Percentiles rank a stretch among this genome's conserved stretches.
phyloP scores from a whole-genome alignment of 2,113 vertebrate species.

The Shinisaurus crocodilurus region DNA sequence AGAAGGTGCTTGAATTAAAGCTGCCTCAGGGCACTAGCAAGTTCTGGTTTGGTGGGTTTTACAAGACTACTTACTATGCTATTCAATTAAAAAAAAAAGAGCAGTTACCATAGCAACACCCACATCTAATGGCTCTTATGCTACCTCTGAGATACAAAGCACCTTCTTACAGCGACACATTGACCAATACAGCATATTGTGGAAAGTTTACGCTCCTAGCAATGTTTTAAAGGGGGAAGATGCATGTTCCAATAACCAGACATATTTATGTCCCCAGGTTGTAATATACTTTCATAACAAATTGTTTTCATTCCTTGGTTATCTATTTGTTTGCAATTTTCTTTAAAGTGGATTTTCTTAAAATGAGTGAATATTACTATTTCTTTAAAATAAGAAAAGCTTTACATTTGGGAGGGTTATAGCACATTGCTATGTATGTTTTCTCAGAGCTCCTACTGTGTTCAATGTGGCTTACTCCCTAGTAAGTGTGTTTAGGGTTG shows the following conservation, averaged over 20 bases:
- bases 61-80: constrained; percentile 82
- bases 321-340: constrained; percentile 64
- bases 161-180: constrained; percentile 79
- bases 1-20: constrained; percentile 78
- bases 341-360: constrained; percentile 55
- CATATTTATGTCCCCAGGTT: constrained; percentile 67
- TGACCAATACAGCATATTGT: constrained; percentile 78
- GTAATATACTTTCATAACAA: constrained; percentile 69
- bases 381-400: constrained; percentile 53
- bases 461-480: not conserved
- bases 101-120: constrained; percentile 80
- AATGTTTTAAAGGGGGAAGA: constrained; percentile 65
- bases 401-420: constrained; percentile 51
- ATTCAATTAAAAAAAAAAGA: constrained; percentile 78
- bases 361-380: constrained; percentile 24
- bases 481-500: not conserved
- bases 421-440: not conserved
- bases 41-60: constrained; percentile 82
- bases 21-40: constrained; percentile 74
- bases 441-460: not conserved
- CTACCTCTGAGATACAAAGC: constrained; percentile 82
- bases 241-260: constrained; percentile 64
- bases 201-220: constrained; percentile 72
- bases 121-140: constrained; percentile 80
- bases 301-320: constrained; percentile 62